phyloP scores from a whole-genome alignment of 2,113 vertebrate species.

The Patagioenas fasciata region DNA sequence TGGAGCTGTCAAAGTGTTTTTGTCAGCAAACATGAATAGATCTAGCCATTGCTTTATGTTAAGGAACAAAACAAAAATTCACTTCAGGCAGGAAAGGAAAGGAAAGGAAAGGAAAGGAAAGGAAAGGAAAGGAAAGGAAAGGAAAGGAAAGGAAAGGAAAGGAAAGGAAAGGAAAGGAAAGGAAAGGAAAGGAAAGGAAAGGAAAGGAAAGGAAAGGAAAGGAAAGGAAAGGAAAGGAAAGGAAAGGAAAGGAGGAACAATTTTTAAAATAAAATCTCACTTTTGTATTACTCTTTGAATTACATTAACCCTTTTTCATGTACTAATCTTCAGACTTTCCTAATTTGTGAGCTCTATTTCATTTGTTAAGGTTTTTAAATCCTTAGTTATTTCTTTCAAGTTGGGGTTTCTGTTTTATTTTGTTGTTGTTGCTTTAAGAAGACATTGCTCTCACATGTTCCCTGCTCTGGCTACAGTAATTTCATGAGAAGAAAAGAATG shows the following conservation, averaged over 20 bases:
- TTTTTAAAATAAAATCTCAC: not conserved
- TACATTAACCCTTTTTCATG: not conserved
- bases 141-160: too few relatives aligned
- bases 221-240: not conserved
- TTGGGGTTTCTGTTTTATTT: not conserved
- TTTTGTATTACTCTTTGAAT: not conserved
- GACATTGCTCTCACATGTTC: not conserved
- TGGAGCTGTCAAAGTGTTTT: slow-evolving; percentile 34
- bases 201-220: too few relatives aligned
- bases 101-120: too few relatives aligned
- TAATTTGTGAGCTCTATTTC: not conserved
- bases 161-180: too few relatives aligned
- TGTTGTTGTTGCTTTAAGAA: not conserved
- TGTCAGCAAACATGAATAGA: slow-evolving; percentile 45
- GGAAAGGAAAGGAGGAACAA: not conserved
- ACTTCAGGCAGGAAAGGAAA: not conserved
- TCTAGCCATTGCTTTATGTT: not conserved
- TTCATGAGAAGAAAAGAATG: not conserved
- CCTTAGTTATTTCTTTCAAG: not conserved
- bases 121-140: not conserved
- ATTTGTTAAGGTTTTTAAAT: not conserved
- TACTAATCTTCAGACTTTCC: not conserved
- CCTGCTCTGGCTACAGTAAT: not conserved
- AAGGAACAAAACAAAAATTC: slow-evolving; percentile 23
- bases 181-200: too few relatives aligned